These are phyloP conservation scores for Lonchura striata DNA, from an alignment of 2,113 vertebrate genomes.

Conservation along the genomic window DNA sequence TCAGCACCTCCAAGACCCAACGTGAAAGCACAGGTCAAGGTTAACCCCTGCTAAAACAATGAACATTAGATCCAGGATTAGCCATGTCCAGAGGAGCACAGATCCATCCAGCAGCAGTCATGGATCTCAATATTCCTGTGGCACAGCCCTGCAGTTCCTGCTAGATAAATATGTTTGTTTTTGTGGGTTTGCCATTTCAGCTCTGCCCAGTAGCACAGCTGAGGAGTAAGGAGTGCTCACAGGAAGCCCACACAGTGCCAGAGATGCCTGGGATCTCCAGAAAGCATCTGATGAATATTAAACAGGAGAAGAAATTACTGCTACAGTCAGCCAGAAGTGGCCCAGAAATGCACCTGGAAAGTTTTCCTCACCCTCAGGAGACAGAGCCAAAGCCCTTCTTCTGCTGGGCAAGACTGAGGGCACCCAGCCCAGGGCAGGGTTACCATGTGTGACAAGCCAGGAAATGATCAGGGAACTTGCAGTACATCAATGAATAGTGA, in stretches of 20 bases:
- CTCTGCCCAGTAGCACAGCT: neutral
- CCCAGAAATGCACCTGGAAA: neutral
- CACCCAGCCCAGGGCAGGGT: neutral
- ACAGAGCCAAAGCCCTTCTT: neutral
- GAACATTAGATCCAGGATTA: neutral
- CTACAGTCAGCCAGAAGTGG: neutral
- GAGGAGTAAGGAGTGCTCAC: neutral
- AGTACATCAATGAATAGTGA: neutral
- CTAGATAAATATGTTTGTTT: neutral
- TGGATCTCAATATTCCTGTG: neutral
- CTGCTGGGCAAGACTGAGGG: accelerated
- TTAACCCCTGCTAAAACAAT: neutral
- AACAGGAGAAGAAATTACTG: neutral
- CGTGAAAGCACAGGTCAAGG: neutral
- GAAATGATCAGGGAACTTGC: neutral
- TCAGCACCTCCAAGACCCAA: neutral
- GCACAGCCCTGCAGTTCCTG: neutral
- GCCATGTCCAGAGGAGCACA: neutral
- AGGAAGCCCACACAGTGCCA: neutral
- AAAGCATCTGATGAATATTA: neutral
- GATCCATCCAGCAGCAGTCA: neutral
- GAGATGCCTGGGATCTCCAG: neutral
- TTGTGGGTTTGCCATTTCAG: neutral
- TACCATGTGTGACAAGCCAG: neutral
- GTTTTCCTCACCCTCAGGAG: neutral